Base-by-base conservation (phyloP, 1,140 invertebrate genomes). In the Brachystomella parvula region DNA sequence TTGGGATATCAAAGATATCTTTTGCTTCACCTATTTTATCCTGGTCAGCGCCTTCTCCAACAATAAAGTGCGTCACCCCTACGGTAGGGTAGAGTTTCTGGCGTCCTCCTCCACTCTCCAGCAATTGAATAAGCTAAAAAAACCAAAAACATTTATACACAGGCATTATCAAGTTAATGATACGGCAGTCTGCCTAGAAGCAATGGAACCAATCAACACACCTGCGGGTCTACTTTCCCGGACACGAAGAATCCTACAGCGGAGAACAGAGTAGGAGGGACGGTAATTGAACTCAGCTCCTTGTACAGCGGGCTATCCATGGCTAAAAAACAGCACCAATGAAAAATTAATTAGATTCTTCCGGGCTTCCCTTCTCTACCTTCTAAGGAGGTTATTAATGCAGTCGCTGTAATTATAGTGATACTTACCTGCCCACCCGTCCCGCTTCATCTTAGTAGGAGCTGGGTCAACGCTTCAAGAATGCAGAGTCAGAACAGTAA, bases 1-100 rank as follows among this genome's bases (percentile, higher is more conserved):
- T 63, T 62, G 91, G 90, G 53, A 93, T 86, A 76, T 95, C 91
- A 80, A 93, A 95, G 1, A 96, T 80, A 75, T 96, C 92, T 77
- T 87, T 87, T 12, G 91, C 91, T 78, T 90, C 90, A 65, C 83
- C 84, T 58, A 92, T 82, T 78, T 89, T 88, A 76, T 83, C 86
- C 76, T 92, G 88, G 70, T 85, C 82, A 57, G 87, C 84, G 79
- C 90, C 85, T 69, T 83, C 82, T 44, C 92, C 92, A 72, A 88
- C 88, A 76, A 95, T 89, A 71, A 92, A 81, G 82, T 94, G 89
- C 35, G 91, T 94, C 64, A 92, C 88, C 81, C 87, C 89, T 77
- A 94, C 89, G 68, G 87, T 87, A 66, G 93, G 84, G 79, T 93
- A 94, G 74, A 85, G 87, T 65, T 86, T 85, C 70, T 84, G 83